phyloP scores from a whole-genome alignment of 2,888 invertebrate species.

The Acanthopleura granulata region DNA sequence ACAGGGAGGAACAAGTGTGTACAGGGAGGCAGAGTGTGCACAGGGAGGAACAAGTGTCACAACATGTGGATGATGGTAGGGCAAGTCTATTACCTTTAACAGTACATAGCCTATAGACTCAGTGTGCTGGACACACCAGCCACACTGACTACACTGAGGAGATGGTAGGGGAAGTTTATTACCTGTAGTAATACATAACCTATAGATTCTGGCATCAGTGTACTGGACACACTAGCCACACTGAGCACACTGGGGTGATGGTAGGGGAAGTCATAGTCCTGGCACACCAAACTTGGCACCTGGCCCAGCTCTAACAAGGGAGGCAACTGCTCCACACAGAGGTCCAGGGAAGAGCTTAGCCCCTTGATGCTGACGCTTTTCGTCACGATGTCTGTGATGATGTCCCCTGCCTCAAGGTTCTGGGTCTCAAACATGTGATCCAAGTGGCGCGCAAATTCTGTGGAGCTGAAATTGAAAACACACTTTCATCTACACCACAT shows the following conservation, averaged over 20 bases:
- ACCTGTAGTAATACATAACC: conserved; percentile 66
- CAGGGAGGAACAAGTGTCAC: no score
- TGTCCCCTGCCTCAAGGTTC: conserved; percentile 57
- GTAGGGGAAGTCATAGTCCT: conserved; percentile 63
- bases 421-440: conserved; percentile 63
- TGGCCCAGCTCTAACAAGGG: conserved; percentile 60
- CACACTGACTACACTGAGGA: conserved; percentile 60
- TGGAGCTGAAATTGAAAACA: conserved; percentile 41
- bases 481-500: neutral
- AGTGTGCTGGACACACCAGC: conserved; percentile 52
- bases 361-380: conserved; percentile 38
- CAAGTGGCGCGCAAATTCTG: conserved; percentile 51
- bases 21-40: no score
- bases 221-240: conserved; percentile 52
- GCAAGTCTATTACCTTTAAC: conserved; percentile 62
- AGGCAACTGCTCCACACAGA: conserved; percentile 62
- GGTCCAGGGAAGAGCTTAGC: conserved; percentile 62
- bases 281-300: conserved; percentile 35
- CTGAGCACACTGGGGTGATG: conserved; percentile 64
- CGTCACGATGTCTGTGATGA: conserved; percentile 23
- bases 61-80: no score
- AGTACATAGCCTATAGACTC: conserved; percentile 63
- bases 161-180: conserved; percentile 62
- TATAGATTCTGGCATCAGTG: conserved; percentile 63
- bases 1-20: no score